Percentiles rank a stretch among this genome's conserved stretches.
Conservation (phyloP, 2,888 invertebrate species). For the Panzeria rudis region DNA sequence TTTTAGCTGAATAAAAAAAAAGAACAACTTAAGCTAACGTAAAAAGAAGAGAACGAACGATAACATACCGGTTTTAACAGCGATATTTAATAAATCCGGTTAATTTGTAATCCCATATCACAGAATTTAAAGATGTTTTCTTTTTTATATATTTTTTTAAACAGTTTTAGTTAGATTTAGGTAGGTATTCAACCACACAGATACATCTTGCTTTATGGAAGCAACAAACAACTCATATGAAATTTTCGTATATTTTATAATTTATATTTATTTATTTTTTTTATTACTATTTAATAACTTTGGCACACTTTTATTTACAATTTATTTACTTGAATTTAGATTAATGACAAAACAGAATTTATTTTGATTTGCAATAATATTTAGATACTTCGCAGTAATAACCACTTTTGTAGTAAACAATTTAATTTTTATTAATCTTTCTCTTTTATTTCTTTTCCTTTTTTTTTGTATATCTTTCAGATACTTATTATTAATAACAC, state of each 20-base stretch:
- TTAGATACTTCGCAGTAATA: background rate
- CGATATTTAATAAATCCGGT: conserved; percentile 60
- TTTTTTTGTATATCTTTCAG: conserved; percentile 3
- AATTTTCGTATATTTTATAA: background rate
- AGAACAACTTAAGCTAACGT: conserved; percentile 4
- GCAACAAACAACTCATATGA: background rate
- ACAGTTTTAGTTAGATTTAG: conserved; percentile 9
- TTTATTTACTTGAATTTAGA: conserved; percentile 15
- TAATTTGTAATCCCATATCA: conserved; percentile 63
- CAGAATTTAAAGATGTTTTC: conserved; percentile 50
- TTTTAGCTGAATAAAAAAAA: conserved; percentile 36
- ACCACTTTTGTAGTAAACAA: conserved; percentile 1
- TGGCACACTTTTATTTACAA: conserved; percentile 55
- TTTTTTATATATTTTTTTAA: conserved; percentile 2
- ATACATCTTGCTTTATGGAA: background rate
- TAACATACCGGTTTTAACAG: conserved; percentile 61
- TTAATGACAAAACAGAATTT: conserved; percentile 16
- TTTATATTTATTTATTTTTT: conserved; percentile 3
- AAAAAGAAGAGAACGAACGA: conserved; percentile 28
- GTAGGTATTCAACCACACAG: conserved; percentile 15
- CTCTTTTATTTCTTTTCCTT: background rate
- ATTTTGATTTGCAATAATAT: conserved; percentile 21
- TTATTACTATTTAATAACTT: conserved; percentile 30
- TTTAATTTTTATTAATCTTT: conserved; percentile 4
- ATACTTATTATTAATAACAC: background rate